phyloP scores from a whole-genome alignment of 2,797 vertebrate genomes.

The Coendou prehensilis region DNA sequence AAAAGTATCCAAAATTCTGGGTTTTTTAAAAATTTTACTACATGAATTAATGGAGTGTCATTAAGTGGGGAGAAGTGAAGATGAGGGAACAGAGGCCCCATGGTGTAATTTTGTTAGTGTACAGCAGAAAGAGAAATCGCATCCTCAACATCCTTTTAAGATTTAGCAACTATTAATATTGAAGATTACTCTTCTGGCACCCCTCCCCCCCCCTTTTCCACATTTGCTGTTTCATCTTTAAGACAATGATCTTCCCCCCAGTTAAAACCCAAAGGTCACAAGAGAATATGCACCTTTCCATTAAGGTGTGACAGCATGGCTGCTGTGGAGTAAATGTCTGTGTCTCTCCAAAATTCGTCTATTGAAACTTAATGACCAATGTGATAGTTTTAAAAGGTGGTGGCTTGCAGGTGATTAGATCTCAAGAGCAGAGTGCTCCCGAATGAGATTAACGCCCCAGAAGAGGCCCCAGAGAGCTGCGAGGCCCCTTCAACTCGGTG shows the following conservation, averaged over 20 bases:
- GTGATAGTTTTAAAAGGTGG: background rate
- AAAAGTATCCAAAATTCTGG: slow-evolving; percentile 7
- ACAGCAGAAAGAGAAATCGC: background rate
- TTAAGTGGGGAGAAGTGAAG: slow-evolving; percentile 33
- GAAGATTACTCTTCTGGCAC: background rate
- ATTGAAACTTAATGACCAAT: background rate
- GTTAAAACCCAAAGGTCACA: background rate
- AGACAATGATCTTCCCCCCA: background rate
- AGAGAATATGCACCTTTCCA: background rate
- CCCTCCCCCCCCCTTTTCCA: background rate
- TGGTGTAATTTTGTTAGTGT: background rate
- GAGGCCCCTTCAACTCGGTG: fast-evolving
- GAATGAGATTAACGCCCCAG: background rate
- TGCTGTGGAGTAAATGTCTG: background rate
- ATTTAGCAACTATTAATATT: background rate
- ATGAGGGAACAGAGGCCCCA: background rate
- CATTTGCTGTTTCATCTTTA: background rate
- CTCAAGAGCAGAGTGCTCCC: background rate
- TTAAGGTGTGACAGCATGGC: background rate
- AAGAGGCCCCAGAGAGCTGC: background rate
- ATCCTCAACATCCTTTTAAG: slow-evolving; percentile 3
- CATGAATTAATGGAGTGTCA: background rate
- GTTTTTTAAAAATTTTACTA: background rate
- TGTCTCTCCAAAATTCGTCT: background rate
- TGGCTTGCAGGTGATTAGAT: background rate